A percentile compares a stretch with the other conserved stretches of the same genome.
These are phyloP conservation scores for Tyrophagus putrescentiae DNA, from an alignment of 1,140 invertebrate genomes.

Conservation along the genomic window DNA sequence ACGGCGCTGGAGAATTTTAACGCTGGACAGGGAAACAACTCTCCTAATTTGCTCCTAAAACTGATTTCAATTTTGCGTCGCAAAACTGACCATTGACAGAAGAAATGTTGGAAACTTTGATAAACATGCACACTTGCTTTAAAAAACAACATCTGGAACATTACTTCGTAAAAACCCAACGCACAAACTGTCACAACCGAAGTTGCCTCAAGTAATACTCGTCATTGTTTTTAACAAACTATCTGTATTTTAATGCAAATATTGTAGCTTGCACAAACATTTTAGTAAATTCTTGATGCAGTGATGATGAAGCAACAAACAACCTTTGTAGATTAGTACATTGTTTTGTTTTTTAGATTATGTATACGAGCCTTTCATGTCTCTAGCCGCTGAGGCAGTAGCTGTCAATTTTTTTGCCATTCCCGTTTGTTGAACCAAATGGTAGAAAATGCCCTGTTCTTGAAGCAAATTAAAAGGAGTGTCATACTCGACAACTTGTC, in stretches of 20 bases:
- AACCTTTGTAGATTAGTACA: not conserved
- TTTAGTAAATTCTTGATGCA: not conserved
- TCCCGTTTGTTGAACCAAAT: slow-evolving; percentile 23
- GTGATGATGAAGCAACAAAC: not conserved
- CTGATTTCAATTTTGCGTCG: too few species aligned
- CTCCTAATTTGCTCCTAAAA: too few species aligned
- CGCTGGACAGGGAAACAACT: not conserved
- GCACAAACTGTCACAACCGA: too few species aligned
- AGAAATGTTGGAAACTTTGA: not conserved
- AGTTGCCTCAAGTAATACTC: too few species aligned
- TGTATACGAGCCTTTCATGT: not conserved
- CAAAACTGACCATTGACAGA: not conserved
- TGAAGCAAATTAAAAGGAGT: slow-evolving; percentile 20
- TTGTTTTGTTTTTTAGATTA: not conserved
- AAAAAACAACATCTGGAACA: too few species aligned
- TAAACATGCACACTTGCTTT: too few species aligned
- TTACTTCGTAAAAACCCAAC: too few species aligned
- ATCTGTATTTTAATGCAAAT: not conserved
- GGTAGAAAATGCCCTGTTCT: slow-evolving; percentile 19
- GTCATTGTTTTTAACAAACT: not conserved
- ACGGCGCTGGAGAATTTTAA: not conserved
- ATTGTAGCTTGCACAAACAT: not conserved
- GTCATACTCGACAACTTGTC: slow-evolving; percentile 21
- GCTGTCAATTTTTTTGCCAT: slow-evolving; percentile 14
- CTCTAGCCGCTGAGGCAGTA: slow-evolving; percentile 1